A percentile compares a stretch with the other conserved stretches of the same genome.
Conservation (phyloP, 2,797 vertebrate genomes). For the Ctenochaetus hawaiiensis region DNA sequence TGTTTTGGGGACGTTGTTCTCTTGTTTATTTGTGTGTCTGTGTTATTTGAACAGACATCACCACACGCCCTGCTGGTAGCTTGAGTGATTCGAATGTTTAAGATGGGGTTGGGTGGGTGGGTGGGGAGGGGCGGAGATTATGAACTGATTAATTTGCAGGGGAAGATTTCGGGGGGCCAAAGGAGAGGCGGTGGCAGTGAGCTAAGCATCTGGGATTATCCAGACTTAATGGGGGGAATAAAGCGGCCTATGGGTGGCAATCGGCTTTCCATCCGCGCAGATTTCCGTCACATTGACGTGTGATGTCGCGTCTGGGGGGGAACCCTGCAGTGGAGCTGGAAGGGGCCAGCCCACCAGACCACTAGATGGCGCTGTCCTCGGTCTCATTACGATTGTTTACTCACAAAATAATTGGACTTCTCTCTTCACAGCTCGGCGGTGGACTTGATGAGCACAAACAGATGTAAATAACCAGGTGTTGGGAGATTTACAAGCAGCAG, state of each 20-base stretch:
- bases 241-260: slow-evolving; percentile 70
- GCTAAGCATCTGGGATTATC: slow-evolving; percentile 81
- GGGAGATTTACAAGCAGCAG: not conserved
- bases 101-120: not conserved
- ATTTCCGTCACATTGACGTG: slow-evolving; percentile 71
- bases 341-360: not conserved
- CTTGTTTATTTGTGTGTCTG: slow-evolving; percentile 24
- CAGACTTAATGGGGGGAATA: slow-evolving; percentile 76
- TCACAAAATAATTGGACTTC: not conserved
- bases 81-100: slow-evolving; percentile 34
- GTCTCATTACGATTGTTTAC: not conserved
- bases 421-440: not conserved
- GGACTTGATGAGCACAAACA: not conserved
- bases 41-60: slow-evolving; percentile 45
- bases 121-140: slow-evolving; percentile 65
- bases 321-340: not conserved
- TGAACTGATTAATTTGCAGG: slow-evolving; percentile 76
- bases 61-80: slow-evolving; percentile 17
- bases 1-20: slow-evolving; percentile 26
- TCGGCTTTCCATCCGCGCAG: slow-evolving; percentile 67
- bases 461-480: not conserved
- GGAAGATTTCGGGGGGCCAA: slow-evolving; percentile 65
- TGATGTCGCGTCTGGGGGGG: slow-evolving; percentile 42
- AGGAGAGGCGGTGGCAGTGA: slow-evolving; percentile 69
- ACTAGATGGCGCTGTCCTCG: slow-evolving; percentile 14